phyloP scores from a whole-genome alignment of 2,113 vertebrate species.

The Xerus inauris region DNA sequence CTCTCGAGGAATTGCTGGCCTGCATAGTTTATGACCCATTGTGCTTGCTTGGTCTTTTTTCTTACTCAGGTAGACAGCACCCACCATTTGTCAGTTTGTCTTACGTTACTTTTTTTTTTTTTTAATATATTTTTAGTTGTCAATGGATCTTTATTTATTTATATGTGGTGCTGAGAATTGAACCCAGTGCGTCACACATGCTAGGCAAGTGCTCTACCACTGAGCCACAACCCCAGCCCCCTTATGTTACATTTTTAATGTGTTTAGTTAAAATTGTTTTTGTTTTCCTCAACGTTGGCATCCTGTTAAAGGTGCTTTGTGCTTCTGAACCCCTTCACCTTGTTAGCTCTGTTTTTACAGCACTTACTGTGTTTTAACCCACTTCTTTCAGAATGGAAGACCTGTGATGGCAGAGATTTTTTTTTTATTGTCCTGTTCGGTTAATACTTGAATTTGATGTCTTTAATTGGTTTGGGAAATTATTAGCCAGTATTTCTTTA shows the following conservation, averaged over 20 bases:
- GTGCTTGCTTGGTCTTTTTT: background rate
- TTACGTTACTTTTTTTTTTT: background rate
- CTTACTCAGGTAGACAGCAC: background rate
- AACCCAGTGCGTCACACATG: too few relatives aligned
- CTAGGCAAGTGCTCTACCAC: too few relatives aligned
- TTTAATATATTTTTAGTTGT: too few relatives aligned
- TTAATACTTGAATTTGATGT: conserved; percentile 2
- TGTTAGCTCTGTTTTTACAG: background rate
- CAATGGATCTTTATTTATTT: too few relatives aligned
- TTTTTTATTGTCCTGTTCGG: background rate
- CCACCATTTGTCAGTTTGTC: background rate
- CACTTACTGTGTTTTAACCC: background rate
- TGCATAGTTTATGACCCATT: background rate
- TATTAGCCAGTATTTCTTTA: background rate
- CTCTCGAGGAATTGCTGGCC: background rate
- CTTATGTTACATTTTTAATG: background rate
- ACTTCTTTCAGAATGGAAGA: background rate
- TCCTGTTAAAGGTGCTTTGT: background rate
- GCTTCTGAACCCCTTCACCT: background rate
- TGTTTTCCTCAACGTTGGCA: background rate
- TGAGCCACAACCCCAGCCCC: too few relatives aligned
- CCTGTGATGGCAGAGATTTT: background rate
- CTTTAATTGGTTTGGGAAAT: background rate
- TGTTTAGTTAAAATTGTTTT: background rate
- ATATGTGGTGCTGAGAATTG: too few relatives aligned